Evolutionary conservation across 92 coral and sea anemone genomes (phyloP), one percentile per base, ranked within the genome.

Genomic region (Hydrozoanthus gracilis): DNA sequence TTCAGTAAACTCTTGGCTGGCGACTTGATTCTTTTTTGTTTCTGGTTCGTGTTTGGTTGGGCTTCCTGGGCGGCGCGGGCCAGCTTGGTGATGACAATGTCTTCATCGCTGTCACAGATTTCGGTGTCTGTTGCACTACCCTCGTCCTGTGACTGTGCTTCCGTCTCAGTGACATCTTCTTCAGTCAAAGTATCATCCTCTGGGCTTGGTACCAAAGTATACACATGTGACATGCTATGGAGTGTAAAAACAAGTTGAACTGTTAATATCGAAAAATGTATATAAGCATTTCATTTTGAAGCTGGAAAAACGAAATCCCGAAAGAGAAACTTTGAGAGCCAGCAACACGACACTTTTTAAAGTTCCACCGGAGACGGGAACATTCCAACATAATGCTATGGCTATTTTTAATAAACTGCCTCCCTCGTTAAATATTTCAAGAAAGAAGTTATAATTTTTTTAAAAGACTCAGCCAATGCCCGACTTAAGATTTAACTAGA

Each of bases 31-130:
- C 71, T 73, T 45, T 83, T 87, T 74, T 67, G 87, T 92, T 74
- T 86, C 27, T 27, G 87, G 35, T 73, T 91, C 18, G 85, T 6
- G 60, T 13, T 90, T 55, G 95, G 87, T 45, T 93, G 98, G 62
- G 66, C 82, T 52, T 88, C 94, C 46, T 83, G 89, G 13, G 91
- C 91, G 4, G 90, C 92, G 39, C 95, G 91, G 7, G 98, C 98
- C 75, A 94, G 91, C 71, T 91, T 94, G 10, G 98, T 94, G 39
- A 94, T 94, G 48, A 92, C 69, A 64, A 94, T 94, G 35, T 90
- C 92, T 73, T 94, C 95, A 62, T 94, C 98, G 51, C 95, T 93
- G 85, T 94, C 98, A 66, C 91, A 88, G 51, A 87, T 90, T n/a
- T 88, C 95, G 12, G 93, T 92, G 89, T 91, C 91, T 11, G 95